Conservation (phyloP, 2,888 invertebrate species). For the Drosophila aldrichi region DNA sequence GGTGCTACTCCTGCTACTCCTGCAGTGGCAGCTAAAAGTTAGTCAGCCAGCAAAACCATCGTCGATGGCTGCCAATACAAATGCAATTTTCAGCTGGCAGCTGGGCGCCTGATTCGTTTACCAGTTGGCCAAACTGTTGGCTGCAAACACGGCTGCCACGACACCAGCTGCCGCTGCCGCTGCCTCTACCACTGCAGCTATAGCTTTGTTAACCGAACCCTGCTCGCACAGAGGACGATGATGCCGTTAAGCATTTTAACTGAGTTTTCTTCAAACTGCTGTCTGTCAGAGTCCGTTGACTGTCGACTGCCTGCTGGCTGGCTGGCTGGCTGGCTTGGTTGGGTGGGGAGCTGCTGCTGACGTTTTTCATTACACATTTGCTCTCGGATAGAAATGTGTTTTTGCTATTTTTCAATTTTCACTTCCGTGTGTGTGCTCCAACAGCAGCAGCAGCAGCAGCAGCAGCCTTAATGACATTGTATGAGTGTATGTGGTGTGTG, state of each 20-base stretch:
- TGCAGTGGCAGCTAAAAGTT: conserved; percentile 33
- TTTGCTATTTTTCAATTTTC: conserved; percentile 79
- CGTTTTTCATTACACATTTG: conserved; percentile 77
- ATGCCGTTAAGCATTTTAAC: conserved; percentile 77
- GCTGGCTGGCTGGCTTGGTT: conserved; percentile 1
- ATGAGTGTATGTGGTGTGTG: conserved; percentile 28
- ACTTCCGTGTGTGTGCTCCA: conserved; percentile 60
- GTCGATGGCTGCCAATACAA: conserved; percentile 76
- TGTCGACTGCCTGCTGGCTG: conserved; percentile 41
- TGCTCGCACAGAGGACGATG: conserved; percentile 16
- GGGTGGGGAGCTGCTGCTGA: conserved; percentile 56
- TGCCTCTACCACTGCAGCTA: not conserved
- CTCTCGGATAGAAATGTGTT: conserved; percentile 68
- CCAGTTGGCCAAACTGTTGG: conserved; percentile 52
- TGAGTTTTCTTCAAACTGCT: conserved; percentile 69
- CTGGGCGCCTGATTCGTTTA: conserved; percentile 79
- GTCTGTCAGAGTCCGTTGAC: conserved; percentile 52
- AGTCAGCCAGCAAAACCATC: conserved; percentile 67
- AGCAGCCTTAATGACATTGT: conserved; percentile 55
- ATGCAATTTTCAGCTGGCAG: conserved; percentile 77
- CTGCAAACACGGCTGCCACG: conserved; percentile 23
- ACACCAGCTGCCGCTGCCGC: conserved; percentile 4
- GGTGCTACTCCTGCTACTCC: not conserved
- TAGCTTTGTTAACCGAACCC: conserved; percentile 13
- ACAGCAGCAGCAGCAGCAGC: conserved; percentile 37